These are phyloP conservation scores for Himalopsyche phryganea DNA, from an alignment of 1,140 invertebrate species.

Conservation along the genomic window DNA sequence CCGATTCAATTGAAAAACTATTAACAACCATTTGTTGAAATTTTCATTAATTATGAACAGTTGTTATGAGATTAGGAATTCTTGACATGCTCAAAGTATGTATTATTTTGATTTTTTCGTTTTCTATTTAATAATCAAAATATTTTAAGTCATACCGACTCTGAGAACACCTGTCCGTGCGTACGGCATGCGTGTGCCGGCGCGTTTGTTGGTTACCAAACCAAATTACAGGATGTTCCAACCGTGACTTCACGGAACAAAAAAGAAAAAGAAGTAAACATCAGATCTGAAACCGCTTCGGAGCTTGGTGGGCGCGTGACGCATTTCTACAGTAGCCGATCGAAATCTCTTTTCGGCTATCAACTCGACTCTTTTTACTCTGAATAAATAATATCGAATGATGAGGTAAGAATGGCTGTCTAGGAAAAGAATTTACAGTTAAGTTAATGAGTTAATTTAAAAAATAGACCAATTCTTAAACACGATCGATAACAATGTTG, in stretches of 20 bases:
- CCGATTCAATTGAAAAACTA: too few species aligned
- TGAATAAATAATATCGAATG: too few species aligned
- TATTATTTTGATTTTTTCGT: too few species aligned
- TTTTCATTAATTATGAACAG: background rate
- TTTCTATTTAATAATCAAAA: too few species aligned
- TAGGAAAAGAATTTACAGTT: too few species aligned
- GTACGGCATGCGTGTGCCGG: slow-evolving; percentile 29
- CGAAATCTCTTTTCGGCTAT: background rate
- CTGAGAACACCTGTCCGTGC: slow-evolving; percentile 1
- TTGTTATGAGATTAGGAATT: background rate
- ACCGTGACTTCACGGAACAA: slow-evolving; percentile 30
- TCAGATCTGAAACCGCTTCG: slow-evolving; percentile 1
- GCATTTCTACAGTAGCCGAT: slow-evolving; percentile 1
- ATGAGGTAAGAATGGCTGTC: too few species aligned
- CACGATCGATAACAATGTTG: too few species aligned
- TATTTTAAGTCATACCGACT: background rate
- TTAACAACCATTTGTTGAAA: too few species aligned
- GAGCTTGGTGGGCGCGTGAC: slow-evolving; percentile 5
- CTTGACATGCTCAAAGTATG: background rate
- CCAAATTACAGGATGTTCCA: slow-evolving; percentile 34
- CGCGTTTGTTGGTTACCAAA: slow-evolving; percentile 16
- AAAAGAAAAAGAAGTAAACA: slow-evolving; percentile 14
- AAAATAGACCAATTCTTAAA: too few species aligned
- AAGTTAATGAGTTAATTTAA: too few species aligned
- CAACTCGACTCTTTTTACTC: background rate